A percentile compares a stretch with the other conserved stretches of the same genome.
Conservation (phyloP, 2,888 invertebrate species). For the Lithophane socia region DNA sequence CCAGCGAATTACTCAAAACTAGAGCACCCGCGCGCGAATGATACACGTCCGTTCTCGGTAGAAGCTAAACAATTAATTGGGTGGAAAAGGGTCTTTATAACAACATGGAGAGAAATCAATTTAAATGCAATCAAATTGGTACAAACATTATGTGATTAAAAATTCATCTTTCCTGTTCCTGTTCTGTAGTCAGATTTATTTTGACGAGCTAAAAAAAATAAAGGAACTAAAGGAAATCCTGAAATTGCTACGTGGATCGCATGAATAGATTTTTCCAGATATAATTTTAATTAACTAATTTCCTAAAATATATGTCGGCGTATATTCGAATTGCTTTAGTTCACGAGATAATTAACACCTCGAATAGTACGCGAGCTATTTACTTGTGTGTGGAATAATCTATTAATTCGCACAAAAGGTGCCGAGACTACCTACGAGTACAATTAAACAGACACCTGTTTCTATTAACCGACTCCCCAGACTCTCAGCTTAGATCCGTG, state of each 20-base stretch:
- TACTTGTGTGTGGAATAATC: constrained; percentile 58
- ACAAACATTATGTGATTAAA: background rate
- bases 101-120: background rate
- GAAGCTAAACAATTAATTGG: too few relatives aligned
- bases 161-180: background rate
- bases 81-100: too few relatives aligned
- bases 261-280: constrained; percentile 6
- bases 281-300: constrained; percentile 25
- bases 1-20: too few relatives aligned
- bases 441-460: constrained; percentile 61
- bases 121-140: background rate
- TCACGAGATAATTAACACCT: constrained; percentile 57
- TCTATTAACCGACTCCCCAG: constrained; percentile 46
- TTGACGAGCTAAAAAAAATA: background rate
- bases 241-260: background rate
- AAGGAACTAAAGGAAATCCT: background rate
- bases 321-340: constrained; percentile 49
- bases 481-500: constrained; percentile 33
- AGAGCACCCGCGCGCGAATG: too few relatives aligned
- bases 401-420: constrained; percentile 56
- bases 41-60: too few relatives aligned
- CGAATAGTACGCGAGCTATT: constrained; percentile 41
- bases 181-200: background rate
- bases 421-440: constrained; percentile 44
- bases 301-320: constrained; percentile 23